Percentiles rank a stretch among this genome's conserved stretches.
phyloP scores from a whole-genome alignment of 2,797 vertebrate genomes.

The Danio jaintianensis region DNA sequence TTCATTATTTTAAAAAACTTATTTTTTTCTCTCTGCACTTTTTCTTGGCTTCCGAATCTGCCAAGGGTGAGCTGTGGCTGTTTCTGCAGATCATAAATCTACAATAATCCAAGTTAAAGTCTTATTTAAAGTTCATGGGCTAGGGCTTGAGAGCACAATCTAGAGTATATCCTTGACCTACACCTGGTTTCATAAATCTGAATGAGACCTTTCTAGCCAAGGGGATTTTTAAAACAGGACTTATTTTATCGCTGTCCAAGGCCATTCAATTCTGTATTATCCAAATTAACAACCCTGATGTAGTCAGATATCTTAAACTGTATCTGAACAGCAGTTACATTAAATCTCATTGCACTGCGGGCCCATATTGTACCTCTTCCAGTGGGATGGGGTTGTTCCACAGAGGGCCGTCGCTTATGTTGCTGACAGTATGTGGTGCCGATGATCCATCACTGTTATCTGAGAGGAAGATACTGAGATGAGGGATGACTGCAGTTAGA shows the following conservation, averaged over 20 bases:
- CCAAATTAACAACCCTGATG: constrained; percentile 41
- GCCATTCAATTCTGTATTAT: constrained; percentile 35
- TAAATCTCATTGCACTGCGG: constrained; percentile 13
- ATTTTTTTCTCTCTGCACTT: neutral
- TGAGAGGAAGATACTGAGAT: constrained; percentile 74
- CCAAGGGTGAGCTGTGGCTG: neutral
- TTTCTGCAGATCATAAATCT: constrained; percentile 9
- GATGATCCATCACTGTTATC: constrained; percentile 75
- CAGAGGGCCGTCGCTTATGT: neutral
- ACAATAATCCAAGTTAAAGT: constrained; percentile 23
- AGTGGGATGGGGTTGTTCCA: constrained; percentile 9
- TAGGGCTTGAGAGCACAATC: constrained; percentile 1
- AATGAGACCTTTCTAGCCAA: constrained; percentile 7
- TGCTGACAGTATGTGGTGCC: constrained; percentile 62
- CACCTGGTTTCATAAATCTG: constrained; percentile 32
- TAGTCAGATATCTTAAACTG: constrained; percentile 34
- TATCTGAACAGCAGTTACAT: constrained; percentile 23
- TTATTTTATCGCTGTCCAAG: constrained; percentile 17
- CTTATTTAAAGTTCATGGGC: constrained; percentile 25
- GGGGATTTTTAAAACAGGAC: constrained; percentile 36
- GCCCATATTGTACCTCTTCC: constrained; percentile 25
- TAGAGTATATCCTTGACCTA: constrained; percentile 20
- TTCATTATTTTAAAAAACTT: neutral
- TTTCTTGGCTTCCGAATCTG: neutral
- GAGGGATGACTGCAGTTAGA: constrained; percentile 71